Evolutionary conservation across 2,888 invertebrate species (phyloP).

Genomic region (Ochropleura plecta): DNA sequence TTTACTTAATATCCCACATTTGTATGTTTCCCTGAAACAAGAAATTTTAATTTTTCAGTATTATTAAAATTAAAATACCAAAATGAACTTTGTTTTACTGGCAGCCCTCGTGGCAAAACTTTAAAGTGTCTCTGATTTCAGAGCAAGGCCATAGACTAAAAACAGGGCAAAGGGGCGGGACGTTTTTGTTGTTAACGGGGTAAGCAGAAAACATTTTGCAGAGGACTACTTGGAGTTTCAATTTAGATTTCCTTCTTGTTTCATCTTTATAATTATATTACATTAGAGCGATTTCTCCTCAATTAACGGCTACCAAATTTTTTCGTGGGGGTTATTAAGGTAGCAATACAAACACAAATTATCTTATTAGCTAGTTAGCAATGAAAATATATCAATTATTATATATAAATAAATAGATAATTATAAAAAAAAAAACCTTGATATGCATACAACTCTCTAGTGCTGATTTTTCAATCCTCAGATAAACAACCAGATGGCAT

Average conservation of each 20-base stretch:
- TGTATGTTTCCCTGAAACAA: background rate
- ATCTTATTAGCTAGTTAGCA: too few species aligned
- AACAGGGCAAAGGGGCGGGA: background rate
- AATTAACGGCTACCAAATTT: background rate
- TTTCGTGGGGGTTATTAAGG: background rate
- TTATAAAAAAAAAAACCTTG: background rate
- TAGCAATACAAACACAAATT: background rate
- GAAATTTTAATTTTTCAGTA: background rate
- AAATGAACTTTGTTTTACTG: background rate
- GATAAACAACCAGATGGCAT: too few species aligned
- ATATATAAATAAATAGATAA: too few species aligned
- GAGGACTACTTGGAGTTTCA: background rate
- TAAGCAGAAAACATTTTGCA: conserved; percentile 13
- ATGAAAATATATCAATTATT: too few species aligned
- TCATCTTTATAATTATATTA: background rate
- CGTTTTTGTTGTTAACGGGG: conserved; percentile 10
- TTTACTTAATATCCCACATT: background rate
- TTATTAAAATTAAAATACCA: background rate
- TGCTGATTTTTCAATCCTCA: too few species aligned
- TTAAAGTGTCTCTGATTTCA: conserved; percentile 6
- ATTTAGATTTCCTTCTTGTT: background rate
- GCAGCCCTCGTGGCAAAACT: conserved; percentile 14
- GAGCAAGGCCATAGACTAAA: conserved; percentile 10
- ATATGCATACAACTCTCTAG: background rate
- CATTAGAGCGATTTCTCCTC: background rate